A percentile compares a stretch with the other conserved stretches of the same genome.
phyloP scores from a whole-genome alignment of 2,797 vertebrate genomes.

The Odontamblyopus rebecca region DNA sequence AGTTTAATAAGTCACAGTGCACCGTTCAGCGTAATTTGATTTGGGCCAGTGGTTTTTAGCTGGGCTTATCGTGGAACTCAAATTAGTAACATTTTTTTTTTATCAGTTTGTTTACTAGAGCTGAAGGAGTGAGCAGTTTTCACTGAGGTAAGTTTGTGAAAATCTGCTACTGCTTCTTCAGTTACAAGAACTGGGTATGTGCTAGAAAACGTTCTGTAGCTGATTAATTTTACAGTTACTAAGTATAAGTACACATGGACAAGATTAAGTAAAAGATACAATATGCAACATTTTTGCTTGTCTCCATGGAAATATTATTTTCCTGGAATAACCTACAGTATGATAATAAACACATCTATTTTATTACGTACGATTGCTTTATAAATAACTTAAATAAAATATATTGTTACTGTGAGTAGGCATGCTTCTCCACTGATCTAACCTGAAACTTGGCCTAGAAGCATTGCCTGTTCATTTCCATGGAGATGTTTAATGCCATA shows the following conservation, averaged over 20 bases:
- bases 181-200: not conserved
- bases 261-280: not conserved
- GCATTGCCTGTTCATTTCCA: too few species aligned
- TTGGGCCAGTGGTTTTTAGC: conserved; percentile 6
- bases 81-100: conserved; percentile 9
- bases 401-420: too few species aligned
- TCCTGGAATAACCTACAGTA: too few species aligned
- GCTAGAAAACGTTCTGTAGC: not conserved
- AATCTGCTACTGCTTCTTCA: not conserved
- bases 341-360: too few species aligned
- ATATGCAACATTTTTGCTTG: not conserved
- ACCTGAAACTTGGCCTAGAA: too few species aligned
- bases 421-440: too few species aligned
- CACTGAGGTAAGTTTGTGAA: not conserved
- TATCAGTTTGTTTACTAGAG: conserved; percentile 1
- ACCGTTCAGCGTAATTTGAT: conserved; percentile 4
- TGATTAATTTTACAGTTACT: not conserved
- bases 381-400: too few species aligned
- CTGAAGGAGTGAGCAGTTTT: not conserved
- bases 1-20: conserved; percentile 5
- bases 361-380: too few species aligned
- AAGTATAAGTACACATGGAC: not conserved
- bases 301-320: not conserved
- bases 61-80: conserved; percentile 1
- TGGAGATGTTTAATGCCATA: too few species aligned